phyloP scores from a whole-genome alignment of 2,113 vertebrate species.

The Clarias macrocephalus region DNA sequence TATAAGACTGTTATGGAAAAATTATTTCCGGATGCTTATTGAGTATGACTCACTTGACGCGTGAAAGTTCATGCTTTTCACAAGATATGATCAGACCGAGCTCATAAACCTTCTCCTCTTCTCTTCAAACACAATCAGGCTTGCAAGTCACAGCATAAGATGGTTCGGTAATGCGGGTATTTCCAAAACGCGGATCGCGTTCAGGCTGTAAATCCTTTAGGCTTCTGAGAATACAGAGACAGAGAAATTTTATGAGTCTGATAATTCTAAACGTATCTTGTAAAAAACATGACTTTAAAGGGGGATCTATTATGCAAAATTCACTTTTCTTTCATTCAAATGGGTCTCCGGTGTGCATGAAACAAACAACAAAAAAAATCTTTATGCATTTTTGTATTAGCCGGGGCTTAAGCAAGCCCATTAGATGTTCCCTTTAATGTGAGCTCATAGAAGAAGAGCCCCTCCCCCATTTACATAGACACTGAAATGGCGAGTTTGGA shows the following conservation, averaged over 20 bases:
- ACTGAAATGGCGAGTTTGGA: no score
- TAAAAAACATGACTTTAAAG: not conserved
- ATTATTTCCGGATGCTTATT: not conserved
- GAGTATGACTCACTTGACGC: not conserved
- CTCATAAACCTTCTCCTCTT: not conserved
- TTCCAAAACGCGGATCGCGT: not conserved
- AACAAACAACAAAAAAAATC: no score
- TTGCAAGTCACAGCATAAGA: not conserved
- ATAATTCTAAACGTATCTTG: not conserved
- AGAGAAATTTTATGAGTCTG: not conserved
- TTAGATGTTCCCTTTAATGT: no score
- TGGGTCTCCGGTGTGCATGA: no score
- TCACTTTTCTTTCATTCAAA: no score
- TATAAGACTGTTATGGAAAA: not conserved
- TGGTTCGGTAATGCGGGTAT: not conserved
- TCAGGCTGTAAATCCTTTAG: not conserved
- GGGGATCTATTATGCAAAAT: no score
- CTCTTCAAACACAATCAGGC: not conserved
- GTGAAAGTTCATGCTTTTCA: not conserved
- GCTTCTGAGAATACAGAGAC: not conserved
- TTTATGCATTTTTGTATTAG: not conserved
- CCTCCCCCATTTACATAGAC: no score
- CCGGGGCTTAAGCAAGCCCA: no score
- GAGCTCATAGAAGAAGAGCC: no score
- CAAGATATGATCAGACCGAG: not conserved